These are phyloP conservation scores for Tachystola acroxantha DNA, from an alignment of 2,888 invertebrate species.

Conservation along the genomic window DNA sequence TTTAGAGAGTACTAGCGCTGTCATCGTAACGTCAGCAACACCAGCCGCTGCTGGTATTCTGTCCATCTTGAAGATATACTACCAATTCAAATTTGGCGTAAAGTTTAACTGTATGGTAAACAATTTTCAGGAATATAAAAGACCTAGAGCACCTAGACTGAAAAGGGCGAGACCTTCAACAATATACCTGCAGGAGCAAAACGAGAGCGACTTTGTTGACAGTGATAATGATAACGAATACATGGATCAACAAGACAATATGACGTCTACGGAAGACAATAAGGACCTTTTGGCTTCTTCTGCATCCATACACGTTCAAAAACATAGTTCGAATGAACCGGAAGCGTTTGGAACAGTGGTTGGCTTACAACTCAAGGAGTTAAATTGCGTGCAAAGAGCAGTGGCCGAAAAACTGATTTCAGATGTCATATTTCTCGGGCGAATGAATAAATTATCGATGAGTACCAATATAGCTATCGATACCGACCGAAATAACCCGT, in stretches of 20 bases:
- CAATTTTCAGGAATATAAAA: too few species aligned
- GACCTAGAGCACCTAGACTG: too few species aligned
- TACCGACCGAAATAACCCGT: too few species aligned
- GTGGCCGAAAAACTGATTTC: slow-evolving; percentile 42
- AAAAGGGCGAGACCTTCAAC: neutral
- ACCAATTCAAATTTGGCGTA: too few species aligned
- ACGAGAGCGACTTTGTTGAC: slow-evolving; percentile 1
- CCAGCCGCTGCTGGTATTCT: too few species aligned
- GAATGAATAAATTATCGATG: slow-evolving; percentile 26
- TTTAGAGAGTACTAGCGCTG: too few species aligned
- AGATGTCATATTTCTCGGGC: slow-evolving; percentile 32
- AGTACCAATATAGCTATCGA: slow-evolving; percentile 14
- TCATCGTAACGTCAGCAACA: too few species aligned
- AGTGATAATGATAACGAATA: neutral
- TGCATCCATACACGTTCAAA: neutral
- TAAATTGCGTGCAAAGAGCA: slow-evolving; percentile 25
- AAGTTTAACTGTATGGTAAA: too few species aligned
- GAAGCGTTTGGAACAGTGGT: slow-evolving; percentile 27
- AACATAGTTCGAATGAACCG: slow-evolving; percentile 5
- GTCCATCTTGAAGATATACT: too few species aligned
- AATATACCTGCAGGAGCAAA: slow-evolving; percentile 7
- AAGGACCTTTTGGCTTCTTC: neutral
- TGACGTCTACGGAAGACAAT: slow-evolving; percentile 3
- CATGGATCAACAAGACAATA: neutral
- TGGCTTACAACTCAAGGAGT: slow-evolving; percentile 27